These are phyloP conservation scores for Tetrax tetrax DNA, from an alignment of 2,113 vertebrate species.

Conservation along the genomic window DNA sequence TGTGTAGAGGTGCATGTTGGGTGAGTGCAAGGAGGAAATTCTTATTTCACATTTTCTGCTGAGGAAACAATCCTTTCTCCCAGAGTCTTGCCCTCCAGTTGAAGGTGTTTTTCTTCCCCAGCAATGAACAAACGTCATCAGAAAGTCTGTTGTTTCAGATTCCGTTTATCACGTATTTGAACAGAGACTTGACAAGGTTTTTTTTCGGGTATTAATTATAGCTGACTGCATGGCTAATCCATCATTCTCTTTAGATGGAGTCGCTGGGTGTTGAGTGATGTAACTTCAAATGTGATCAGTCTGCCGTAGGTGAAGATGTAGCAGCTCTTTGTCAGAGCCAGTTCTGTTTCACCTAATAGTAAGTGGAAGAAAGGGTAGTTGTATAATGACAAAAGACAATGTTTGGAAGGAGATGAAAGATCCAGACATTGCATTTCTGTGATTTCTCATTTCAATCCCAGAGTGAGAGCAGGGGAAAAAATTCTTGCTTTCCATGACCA, in stretches of 20 bases:
- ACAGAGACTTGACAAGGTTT: background rate
- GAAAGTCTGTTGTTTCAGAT: slow-evolving; percentile 34
- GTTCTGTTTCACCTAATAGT: slow-evolving; percentile 15
- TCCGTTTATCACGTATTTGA: slow-evolving; percentile 24
- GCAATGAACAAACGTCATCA: background rate
- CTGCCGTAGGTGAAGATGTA: slow-evolving; percentile 16
- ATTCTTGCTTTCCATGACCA: background rate
- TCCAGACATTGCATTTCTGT: slow-evolving; percentile 13
- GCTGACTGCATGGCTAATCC: slow-evolving; percentile 54
- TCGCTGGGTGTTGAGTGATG: slow-evolving; percentile 43
- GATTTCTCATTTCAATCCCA: slow-evolving; percentile 18
- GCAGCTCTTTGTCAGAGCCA: slow-evolving; percentile 22
- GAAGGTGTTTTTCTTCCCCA: background rate
- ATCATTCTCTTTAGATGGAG: slow-evolving; percentile 32
- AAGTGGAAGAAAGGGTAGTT: slow-evolving; percentile 29
- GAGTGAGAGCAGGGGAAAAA: background rate
- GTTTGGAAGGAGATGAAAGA: slow-evolving; percentile 33
- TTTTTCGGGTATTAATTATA: slow-evolving; percentile 57
- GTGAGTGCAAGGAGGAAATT: background rate
- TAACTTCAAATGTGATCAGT: slow-evolving; percentile 23
- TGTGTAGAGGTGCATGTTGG: background rate
- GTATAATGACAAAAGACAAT: slow-evolving; percentile 15
- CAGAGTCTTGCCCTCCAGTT: background rate
- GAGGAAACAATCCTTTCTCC: background rate
- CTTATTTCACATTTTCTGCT: background rate